Evolutionary conservation across 2,797 vertebrate genomes (phyloP), one percentile per base, ranked within the genome.

Genomic region (Trichosurus vulpecula): DNA sequence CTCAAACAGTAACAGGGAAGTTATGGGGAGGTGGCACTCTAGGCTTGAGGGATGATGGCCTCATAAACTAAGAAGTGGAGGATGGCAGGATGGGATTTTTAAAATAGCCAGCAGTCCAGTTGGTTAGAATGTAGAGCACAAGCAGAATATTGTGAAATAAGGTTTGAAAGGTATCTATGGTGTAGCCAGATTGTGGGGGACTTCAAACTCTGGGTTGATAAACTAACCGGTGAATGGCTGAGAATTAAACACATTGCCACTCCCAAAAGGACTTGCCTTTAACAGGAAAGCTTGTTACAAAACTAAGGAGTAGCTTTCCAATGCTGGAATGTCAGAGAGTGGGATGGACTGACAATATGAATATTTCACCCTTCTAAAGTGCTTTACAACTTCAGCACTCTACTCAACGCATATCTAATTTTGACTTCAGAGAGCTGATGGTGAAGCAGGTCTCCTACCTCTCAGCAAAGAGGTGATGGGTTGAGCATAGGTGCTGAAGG

Each of bases 331-430:
- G n/a, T 22, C 66, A 81, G n/a, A 41, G 16, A 81, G 29, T 47
- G n/a, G 66, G 66, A 81, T 3, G n/a, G 19, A 81, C 66, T 81
- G 66, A 22, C 66, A 81, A 25, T 47, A 81, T 9, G 19, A 81
- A 25, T 47, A 41, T 41, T 19, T 81, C 41, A 19, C 66, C 66
- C 16, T 81, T 74, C 66, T 74, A 41, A 29, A 95, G 91, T 94
- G 93, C 94, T 95, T 27, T 81, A 81, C 22, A 51, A 87, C 74
- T 87, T 87, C 22, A 27, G 74, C 47, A 87, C 47, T 87, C 74
- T 51, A 87, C 74, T 87, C 41, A 12, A 51, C 27, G 41, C 19
- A 51, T 87, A 87, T 87, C 74, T 87, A 87, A 87, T 87, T 35
- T 25, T 87, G 25, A 87, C 74, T 87, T 51, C 41, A 87, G 41